Base-by-base conservation (phyloP, 1,140 invertebrate genomes). In the Littorina saxatilis region DNA sequence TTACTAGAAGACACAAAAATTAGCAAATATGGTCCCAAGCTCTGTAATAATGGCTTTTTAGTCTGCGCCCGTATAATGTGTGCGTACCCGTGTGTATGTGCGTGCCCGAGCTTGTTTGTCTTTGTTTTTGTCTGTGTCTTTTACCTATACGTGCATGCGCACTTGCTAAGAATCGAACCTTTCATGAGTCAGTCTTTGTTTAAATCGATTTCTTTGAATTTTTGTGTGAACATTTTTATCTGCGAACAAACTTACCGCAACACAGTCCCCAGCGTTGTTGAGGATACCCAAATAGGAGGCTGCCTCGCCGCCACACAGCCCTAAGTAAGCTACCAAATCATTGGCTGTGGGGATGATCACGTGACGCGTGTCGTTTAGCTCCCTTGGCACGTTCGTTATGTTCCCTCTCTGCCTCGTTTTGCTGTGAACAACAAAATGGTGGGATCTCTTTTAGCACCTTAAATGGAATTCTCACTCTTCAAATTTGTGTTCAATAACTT, bases 251-350 rank as follows among this genome's bases (percentile, higher is more conserved):
- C n/a, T n/a, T n/a, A n/a, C n/a, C n/a, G n/a, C 43, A 47, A 88
- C 78, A 66, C 88, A 87, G 29, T 88, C 88, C 1, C 88, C 86
- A 20, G 32, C 35, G 13, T 83, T 76, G 66, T 87, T 73, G 0
- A 88, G 80, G 15, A 88, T 82, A 13, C 88, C 87, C 17, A 88
- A 81, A 29, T 68, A 84, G 2, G 86, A 84, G 0, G 85, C 84
- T 2, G 86, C 84, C 29, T 85, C 81, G 0, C 85, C 84, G 11
- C 82, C 86, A 79, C 88, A 87, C 20, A 87, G 80, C 27, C 83
- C 83, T 35, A 88, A 80, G 75, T 84, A 85, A 20, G 81, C 79
- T 47, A 88, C 83, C 9, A 88, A 82, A 43, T 87, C 84, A 27
- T 82, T 81, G 20, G 83, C 52, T 29, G 82, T 80, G 7, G 82